phyloP scores from a whole-genome alignment of 2,113 vertebrate species.

The Nannospalax galili region DNA sequence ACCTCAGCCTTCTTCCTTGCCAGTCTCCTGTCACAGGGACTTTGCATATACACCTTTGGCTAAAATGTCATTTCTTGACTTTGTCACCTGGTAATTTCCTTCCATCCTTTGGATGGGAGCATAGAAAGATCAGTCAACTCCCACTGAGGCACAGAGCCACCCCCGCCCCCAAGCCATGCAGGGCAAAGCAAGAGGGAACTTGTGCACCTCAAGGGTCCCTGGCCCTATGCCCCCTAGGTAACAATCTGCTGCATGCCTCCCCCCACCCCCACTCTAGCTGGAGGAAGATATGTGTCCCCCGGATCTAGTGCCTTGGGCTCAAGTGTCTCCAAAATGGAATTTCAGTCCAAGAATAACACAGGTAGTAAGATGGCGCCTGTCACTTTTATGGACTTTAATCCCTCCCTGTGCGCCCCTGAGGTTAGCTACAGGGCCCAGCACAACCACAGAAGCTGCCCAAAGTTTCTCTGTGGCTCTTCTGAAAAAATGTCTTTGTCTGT shows the following conservation, averaged over 20 bases:
- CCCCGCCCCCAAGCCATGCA: too few relatives aligned
- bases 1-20: background rate
- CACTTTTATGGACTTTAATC: constrained; percentile 72
- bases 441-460: constrained; percentile 49
- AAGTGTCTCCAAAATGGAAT: constrained; percentile 60
- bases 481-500: constrained; percentile 28
- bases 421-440: constrained; percentile 58
- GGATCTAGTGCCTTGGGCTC: constrained; percentile 26
- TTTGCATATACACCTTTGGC: background rate
- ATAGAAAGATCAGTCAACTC: background rate
- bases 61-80: background rate
- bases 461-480: background rate
- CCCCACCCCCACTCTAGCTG: background rate
- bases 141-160: background rate
- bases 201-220: background rate
- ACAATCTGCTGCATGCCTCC: background rate
- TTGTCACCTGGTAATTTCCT: background rate
- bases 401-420: constrained; percentile 64
- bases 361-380: constrained; percentile 65
- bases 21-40: background rate
- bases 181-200: background rate
- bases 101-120: background rate
- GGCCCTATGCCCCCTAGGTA: too few relatives aligned
- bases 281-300: background rate
- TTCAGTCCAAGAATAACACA: constrained; percentile 72